Base-by-base conservation (phyloP, 2,888 invertebrate genomes). In the Euclidia mi region DNA sequence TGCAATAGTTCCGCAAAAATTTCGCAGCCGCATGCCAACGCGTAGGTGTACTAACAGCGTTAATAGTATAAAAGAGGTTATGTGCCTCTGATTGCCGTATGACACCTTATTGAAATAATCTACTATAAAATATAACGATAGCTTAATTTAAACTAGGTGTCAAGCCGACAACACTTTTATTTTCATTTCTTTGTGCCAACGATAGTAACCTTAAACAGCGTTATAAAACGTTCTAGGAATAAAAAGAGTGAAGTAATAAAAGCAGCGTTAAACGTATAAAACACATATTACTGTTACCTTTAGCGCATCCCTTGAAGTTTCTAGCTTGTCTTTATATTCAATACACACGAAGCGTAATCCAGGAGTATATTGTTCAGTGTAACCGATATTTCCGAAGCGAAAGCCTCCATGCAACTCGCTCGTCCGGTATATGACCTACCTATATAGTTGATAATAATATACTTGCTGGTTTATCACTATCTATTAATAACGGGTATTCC, bases 381-480 rank as follows among this genome's bases (percentile, higher is more conserved):
- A 73, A 80, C 78, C 75, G 80, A 85, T 85, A 82, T 83, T 84
- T 81, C 78, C 78, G 75, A 79, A 78, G 76, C 67, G n/a, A 17
- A 46, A n/a, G 15, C 32, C 41, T 32, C 44, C 32, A 31, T 52
- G 34, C 42, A 47, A 12, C 49, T 18, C 15, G 37, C 43, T 47
- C 60, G 58, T 37, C 48, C 52, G 15, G 45, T 62, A 45, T 67
- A 72, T 78, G 79, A 82, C 82, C 85, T n/a, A n/a, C n/a, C n/a
- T 78, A 80, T 67, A 80, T 82, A 51, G 58, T 34, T 55, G 64
- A 67, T 80, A 84, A 81, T 82, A 78, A 76, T 69, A 65, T 76
- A 75, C 57, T 72, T 10, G 20, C 31, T 10, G 55, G 63, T 75
- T 71, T 25, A 25, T 56, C 63, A 43, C 59, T 53, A 17, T n/a